Conservation (phyloP, 2,888 invertebrate genomes). For the Heliconius hortense region DNA sequence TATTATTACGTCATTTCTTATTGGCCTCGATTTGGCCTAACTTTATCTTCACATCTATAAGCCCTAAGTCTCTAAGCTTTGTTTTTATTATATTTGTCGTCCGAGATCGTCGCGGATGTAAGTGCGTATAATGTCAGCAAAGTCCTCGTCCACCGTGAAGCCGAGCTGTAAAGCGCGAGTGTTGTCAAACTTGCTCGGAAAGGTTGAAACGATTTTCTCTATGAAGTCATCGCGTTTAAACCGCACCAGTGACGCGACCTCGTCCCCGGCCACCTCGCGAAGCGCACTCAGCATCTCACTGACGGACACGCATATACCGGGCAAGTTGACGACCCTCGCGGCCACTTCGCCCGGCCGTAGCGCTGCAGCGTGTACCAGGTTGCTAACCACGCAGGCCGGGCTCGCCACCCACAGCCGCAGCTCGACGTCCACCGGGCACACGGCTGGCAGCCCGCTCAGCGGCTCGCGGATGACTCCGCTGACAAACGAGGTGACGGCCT, state of each 20-base stretch:
- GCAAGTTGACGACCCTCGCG: conserved; percentile 59
- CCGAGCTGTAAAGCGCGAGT: conserved; percentile 61
- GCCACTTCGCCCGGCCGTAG: conserved; percentile 52
- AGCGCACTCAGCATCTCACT: conserved; percentile 60
- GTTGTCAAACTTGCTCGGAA: conserved; percentile 63
- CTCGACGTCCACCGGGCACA: conserved; percentile 59
- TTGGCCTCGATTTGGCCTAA: neutral
- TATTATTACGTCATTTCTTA: neutral
- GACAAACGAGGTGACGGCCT: conserved; percentile 71
- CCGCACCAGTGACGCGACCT: conserved; percentile 54
- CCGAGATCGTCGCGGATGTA: conserved; percentile 54
- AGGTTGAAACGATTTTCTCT: conserved; percentile 57
- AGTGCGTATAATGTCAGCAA: conserved; percentile 57
- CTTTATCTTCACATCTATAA: neutral
- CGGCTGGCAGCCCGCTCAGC: conserved; percentile 53
- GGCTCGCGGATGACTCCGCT: conserved; percentile 72
- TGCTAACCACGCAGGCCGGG: conserved; percentile 58
- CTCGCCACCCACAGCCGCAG: conserved; percentile 64
- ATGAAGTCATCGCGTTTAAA: conserved; percentile 55
- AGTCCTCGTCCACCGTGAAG: conserved; percentile 58
- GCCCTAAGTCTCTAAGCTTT: neutral
- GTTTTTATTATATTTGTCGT: neutral
- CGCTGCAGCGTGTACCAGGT: conserved; percentile 59
- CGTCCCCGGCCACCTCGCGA: conserved; percentile 56
- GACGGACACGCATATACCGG: conserved; percentile 62